Evolutionary conservation across 2,888 invertebrate species (phyloP).

Genomic region (Rotaria magnacalcarata): DNA sequence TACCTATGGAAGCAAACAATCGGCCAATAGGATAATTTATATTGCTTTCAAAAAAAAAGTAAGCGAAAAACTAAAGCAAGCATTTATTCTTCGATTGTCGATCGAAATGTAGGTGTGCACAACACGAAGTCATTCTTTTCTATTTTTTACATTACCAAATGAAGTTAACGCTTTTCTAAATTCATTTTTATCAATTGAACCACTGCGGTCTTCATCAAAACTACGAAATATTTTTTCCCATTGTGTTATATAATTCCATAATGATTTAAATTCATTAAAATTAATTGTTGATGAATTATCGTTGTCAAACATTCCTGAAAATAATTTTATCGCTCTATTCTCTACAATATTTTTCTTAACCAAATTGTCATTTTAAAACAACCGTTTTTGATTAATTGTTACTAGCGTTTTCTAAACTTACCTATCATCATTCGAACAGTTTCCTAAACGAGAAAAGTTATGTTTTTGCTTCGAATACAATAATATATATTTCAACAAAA

Average conservation of each 20-base stretch:
- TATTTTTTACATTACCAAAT: conserved; percentile 69
- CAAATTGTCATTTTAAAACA: too few species aligned
- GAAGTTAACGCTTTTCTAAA: conserved; percentile 80
- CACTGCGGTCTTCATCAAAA: conserved; percentile 80
- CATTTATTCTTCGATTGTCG: neutral
- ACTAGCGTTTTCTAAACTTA: neutral
- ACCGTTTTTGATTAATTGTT: neutral
- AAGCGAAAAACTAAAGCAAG: neutral
- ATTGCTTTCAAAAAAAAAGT: conserved; percentile 69
- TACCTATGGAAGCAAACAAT: conserved; percentile 81
- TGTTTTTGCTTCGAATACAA: neutral
- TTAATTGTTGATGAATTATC: conserved; percentile 80
- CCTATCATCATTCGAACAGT: conserved; percentile 63
- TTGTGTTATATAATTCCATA: conserved; percentile 96
- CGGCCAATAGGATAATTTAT: conserved; percentile 86
- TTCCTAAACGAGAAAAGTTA: neutral
- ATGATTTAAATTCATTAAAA: conserved; percentile 86
- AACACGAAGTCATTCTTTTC: neutral
- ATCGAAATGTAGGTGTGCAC: neutral
- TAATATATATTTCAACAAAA: neutral
- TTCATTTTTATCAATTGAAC: conserved; percentile 84
- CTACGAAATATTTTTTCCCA: conserved; percentile 93
- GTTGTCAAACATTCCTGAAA: conserved; percentile 76
- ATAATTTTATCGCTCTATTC: conserved; percentile 3
- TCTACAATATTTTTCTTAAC: neutral